Conservation (phyloP, 2,888 invertebrate genomes). For the Glaucopsyche alexis region DNA sequence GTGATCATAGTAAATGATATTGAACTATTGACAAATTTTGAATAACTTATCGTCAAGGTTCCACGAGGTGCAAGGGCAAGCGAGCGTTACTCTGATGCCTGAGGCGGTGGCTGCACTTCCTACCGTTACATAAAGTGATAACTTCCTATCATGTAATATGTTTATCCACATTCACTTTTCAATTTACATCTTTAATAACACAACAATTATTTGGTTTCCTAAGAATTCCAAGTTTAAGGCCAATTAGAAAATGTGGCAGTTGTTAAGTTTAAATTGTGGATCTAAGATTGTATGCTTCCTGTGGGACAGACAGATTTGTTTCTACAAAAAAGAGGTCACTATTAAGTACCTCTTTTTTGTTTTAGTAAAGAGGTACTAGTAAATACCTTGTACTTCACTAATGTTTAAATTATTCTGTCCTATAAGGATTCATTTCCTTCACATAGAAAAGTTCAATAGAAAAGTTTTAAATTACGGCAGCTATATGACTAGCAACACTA, state of each 20-base stretch:
- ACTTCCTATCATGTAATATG: conserved; percentile 9
- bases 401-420: no score
- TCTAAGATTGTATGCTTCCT: no score
- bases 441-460: no score
- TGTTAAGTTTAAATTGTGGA: neutral
- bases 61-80: neutral
- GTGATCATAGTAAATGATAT: neutral
- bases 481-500: no score
- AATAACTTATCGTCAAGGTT: neutral
- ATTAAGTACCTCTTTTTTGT: no score
- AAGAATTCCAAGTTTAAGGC: neutral
- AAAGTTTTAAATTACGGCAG: no score
- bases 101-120: conserved; percentile 7
- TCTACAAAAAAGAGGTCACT: no score
- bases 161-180: conserved; percentile 19
- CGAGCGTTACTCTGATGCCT: neutral
- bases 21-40: conserved; percentile 5
- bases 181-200: conserved; percentile 17
- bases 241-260: neutral
- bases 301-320: no score
- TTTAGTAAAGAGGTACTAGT: no score
- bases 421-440: no score
- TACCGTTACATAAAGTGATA: neutral
- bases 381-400: no score
- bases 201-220: neutral